These are phyloP conservation scores for Dynastes hyllus DNA, from an alignment of 2,888 invertebrate species.

Conservation along the genomic window DNA sequence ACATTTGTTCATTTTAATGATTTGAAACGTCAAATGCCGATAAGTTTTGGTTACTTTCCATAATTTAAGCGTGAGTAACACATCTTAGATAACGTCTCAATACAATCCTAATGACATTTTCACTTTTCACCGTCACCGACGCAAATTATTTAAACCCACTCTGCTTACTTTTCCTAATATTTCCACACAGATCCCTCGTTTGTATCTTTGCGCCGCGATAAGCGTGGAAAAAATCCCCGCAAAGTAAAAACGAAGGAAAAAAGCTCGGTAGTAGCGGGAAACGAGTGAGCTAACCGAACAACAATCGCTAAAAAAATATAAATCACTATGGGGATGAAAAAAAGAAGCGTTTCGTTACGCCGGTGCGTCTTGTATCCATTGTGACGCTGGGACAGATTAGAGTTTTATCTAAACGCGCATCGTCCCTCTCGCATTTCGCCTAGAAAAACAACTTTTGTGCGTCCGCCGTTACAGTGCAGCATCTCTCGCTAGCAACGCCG, in stretches of 20 bases:
- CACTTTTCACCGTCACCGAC: too few relatives aligned
- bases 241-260: neutral
- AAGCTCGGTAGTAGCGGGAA: neutral
- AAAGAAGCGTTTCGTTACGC: neutral
- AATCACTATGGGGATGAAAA: conserved; percentile 6
- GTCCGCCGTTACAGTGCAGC: neutral
- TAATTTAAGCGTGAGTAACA: too few relatives aligned
- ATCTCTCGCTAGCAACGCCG: neutral
- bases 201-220: conserved; percentile 13
- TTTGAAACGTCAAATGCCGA: too few relatives aligned
- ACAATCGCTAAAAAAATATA: conserved; percentile 30
- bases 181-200: too few relatives aligned
- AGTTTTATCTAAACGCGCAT: conserved; percentile 32
- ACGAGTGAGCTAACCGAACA: conserved; percentile 9
- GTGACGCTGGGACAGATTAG: conserved; percentile 31
- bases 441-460: conserved; percentile 39
- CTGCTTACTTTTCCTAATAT: too few relatives aligned
- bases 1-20: too few relatives aligned
- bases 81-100: too few relatives aligned
- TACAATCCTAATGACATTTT: too few relatives aligned
- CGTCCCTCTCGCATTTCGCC: conserved; percentile 29
- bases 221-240: neutral
- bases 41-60: too few relatives aligned
- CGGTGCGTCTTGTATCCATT: neutral
- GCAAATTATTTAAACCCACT: too few relatives aligned